Evolutionary conservation across 1,140 invertebrate genomes (phyloP).

Genomic region (Drosophila takahashii): DNA sequence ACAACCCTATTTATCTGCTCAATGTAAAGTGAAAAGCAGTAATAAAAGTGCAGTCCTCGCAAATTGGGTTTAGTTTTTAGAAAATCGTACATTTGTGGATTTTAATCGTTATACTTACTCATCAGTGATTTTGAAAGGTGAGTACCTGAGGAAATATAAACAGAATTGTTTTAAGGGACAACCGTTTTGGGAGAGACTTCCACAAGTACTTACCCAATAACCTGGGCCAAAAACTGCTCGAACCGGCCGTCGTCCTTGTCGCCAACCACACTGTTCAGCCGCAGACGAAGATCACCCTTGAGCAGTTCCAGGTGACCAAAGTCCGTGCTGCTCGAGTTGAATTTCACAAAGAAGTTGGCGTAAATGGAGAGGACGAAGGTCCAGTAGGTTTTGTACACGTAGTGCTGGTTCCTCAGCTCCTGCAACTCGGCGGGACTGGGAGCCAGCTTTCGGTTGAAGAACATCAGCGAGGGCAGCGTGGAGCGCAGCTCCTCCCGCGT

Average conservation of each 20-base stretch:
- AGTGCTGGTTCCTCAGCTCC: constrained; percentile 74
- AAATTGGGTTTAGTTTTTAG: not conserved
- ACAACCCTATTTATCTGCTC: not conserved
- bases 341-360: constrained; percentile 81
- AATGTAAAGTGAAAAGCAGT: not conserved
- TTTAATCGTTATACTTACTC: constrained; percentile 64
- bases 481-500: constrained; percentile 75
- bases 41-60: not conserved
- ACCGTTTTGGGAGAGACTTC: not conserved
- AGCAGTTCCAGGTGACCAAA: constrained; percentile 67
- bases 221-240: constrained; percentile 76
- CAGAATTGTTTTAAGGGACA: not conserved
- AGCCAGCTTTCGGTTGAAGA: constrained; percentile 81
- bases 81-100: no score
- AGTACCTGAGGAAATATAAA: constrained; percentile 54
- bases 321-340: constrained; percentile 65
- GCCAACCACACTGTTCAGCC: constrained; percentile 65
- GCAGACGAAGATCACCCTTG: constrained; percentile 71
- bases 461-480: constrained; percentile 77
- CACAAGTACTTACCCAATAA: constrained; percentile 63
- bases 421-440: constrained; percentile 74
- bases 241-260: constrained; percentile 78
- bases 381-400: constrained; percentile 84
- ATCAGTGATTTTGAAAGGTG: constrained; percentile 76
- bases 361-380: constrained; percentile 81